Evolutionary conservation across 2,888 invertebrate species (phyloP), one percentile per base, ranked within the genome.

Genomic region (Meta bourneti): DNA sequence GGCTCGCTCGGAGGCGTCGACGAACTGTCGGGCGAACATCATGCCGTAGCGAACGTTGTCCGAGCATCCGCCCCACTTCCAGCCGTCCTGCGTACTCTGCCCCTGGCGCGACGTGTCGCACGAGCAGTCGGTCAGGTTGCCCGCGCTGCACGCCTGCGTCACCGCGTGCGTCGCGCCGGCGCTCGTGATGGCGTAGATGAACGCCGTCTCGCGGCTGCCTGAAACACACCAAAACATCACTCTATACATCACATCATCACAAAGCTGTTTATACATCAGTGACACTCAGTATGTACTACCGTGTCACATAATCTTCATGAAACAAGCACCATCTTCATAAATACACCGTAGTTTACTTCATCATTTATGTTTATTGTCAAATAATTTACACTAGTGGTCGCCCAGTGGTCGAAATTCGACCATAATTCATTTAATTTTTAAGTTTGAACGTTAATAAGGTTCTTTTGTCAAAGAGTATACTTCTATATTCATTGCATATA

Each of bases 1-100:
- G 34, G 95, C 94, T 89, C 94, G 94, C 92, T 96, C 96, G 1
- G 96, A 95, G 13, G 96, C 96, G 94, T 96, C 96, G 34, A 96
- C 96, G 94, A 96, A 96, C 93, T 95, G 95, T 84, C 95, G 94
- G 72, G 96, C 95, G 94, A 96, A 96, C 94, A 95, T 95, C 69
- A 96, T 94, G 49, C 96, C 96, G 94, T 96, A 96, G 89, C 95
- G 94, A 49, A 96, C 95, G 94, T 96, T 96, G 94, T 96, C 96
- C 95, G 96, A 96, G 94, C 96, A 96, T 6, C 96, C 96, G 6
- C 96, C 96, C 96, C 96, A 96, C 94, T 95, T 95, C 96, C 96
- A 96, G 9, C 95, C 96, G 93, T 95, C 95, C 5, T 95, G 95
- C 20, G 95, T 95, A 7, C 95, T 94, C 91, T 94, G 94, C 34